Conservation (phyloP, 2,113 vertebrate species). For the Archocentrus centrarchus region DNA sequence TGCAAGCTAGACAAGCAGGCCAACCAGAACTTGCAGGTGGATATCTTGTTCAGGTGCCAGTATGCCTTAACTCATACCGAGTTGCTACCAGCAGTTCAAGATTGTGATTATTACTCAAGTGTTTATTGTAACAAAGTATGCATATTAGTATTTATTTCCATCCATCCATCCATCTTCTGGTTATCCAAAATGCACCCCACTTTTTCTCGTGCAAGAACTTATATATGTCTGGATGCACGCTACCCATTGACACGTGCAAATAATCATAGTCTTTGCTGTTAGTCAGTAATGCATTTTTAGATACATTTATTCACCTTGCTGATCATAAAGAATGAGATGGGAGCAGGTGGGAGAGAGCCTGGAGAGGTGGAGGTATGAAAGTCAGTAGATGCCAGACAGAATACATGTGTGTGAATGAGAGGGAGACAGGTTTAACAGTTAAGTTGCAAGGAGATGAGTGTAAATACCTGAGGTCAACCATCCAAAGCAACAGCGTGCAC, state of each 20-base stretch:
- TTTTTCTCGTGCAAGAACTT: background rate
- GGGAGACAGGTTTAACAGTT: too few species aligned
- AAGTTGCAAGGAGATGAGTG: too few species aligned
- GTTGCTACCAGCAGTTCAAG: background rate
- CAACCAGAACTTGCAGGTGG: background rate
- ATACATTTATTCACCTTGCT: too few species aligned
- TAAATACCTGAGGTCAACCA: too few species aligned
- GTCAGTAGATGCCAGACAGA: too few species aligned
- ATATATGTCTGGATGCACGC: background rate
- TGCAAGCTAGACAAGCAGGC: rapidly evolving
- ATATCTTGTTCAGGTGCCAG: background rate
- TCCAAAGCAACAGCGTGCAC: too few species aligned
- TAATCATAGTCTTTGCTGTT: background rate
- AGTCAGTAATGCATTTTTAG: background rate
- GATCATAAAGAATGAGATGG: too few species aligned
- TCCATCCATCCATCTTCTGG: too few species aligned
- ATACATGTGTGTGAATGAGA: too few species aligned
- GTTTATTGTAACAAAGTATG: background rate
- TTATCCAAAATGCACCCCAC: background rate
- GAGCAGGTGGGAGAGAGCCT: too few species aligned
- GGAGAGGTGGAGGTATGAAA: too few species aligned
- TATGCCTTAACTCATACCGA: rapidly evolving
- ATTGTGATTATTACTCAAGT: background rate
- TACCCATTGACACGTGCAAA: background rate
- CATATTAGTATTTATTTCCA: background rate